Base-by-base conservation (phyloP, 2,113 vertebrate genomes). In the Ameiurus melas region DNA sequence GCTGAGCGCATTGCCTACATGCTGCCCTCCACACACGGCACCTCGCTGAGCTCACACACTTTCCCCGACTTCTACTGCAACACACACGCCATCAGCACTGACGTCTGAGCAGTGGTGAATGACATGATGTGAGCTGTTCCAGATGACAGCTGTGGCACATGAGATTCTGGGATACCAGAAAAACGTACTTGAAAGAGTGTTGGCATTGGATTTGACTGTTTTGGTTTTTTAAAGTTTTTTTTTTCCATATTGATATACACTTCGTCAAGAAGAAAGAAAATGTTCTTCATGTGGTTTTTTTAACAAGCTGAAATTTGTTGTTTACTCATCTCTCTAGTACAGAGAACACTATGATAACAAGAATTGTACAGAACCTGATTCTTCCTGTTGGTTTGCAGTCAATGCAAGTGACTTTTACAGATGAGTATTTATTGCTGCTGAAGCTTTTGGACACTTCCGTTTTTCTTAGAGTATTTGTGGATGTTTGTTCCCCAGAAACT, bases 81-180 rank as follows among this genome's bases (percentile, higher is more conserved):
- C 93, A 96, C 96, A 19, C 96, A 96, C 90, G 97, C 97, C 93
- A 93, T 99, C 94, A 99, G 98, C 94, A 99, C 98, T 0, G 97
- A 98, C 12, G 98, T 99, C 93, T 99, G 94, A 97, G 57, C 91
- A 60, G 88, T 55, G 73, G 62, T 47, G 10, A 64, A 39, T 55
- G 81, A 47, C 79, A n/a, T 75, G 81, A 27, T 27, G 60, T 51
- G 30, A 19, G 36, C 30, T 55, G 12, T n/a, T 39, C 30, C 60
- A 33, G 20, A 19, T n/a, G 73, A 51, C 9, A 30, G 3, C 51
- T 33, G 75, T 66, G 33, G 83, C 43, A 64, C 36, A 39, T 6
- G 51, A 17, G 20, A 43, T 75, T 73, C 22, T 14, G n/a, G 5
- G 27, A n/a, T 55, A 78, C 71, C 17, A 13, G 3, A 30, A 77